Base-by-base conservation (phyloP, 2,797 vertebrate genomes). In the Silurus aristotelis region DNA sequence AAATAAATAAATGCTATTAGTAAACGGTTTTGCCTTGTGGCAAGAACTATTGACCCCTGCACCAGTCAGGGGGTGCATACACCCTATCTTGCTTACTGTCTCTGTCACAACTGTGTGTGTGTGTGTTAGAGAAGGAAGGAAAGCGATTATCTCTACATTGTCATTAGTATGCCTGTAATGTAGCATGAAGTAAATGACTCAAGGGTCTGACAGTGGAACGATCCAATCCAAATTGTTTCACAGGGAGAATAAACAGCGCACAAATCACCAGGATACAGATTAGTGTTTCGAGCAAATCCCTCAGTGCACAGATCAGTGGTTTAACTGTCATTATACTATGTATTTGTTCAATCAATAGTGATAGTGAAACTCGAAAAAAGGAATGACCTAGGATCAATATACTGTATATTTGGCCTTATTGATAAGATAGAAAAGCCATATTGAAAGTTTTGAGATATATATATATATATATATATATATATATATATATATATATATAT, bases 181-280 rank as follows among this genome's bases (percentile, higher is more conserved):
- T 79, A 56, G 76, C 46, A 15, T 63, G 80, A 83, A 77, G 80
- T 79, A 71, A 83, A 86, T 64, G 75, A 71, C 85, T 58, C 84
- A 58, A 80, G 85, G 56, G 66, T 83, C 55, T 6, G 12, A 63
- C 25, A 46, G 55, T 43, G 73, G 81, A 86, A 86, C 81, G 61
- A 86, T 83, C 80, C 85, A 78, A 78, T 86, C 80, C 61, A 58
- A 81, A 81, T 43, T n/a, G 85, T 77, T 78, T 70, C 52, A 22
- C 12, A 31, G 80, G 63, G 31, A 46, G 58, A 48, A 58, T 82
- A 82, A 77, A 82, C 61, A 82, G 72, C 1, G 15, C n/a, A 43
- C 70, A 60, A 70, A 86, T 25, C 22, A 4, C 63, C 6, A n/a
- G 60, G 19, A 63, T 78, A 79, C 73, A 71, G 56, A 72, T 72